These are phyloP conservation scores for Drosophila simulans DNA, from an alignment of 1,140 invertebrate species.

Conservation along the genomic window DNA sequence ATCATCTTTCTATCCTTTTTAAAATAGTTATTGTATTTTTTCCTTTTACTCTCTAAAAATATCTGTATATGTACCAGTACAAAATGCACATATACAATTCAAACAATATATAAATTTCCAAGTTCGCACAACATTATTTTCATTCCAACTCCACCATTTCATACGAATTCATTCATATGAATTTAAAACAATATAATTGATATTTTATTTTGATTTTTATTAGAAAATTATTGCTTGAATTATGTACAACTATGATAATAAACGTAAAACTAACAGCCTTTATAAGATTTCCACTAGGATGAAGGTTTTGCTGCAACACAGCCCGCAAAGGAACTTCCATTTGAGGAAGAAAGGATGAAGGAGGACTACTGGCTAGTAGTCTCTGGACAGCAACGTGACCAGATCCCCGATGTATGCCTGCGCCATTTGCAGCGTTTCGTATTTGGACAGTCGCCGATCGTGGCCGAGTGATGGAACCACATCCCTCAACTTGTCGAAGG, in stretches of 20 bases:
- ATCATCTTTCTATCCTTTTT: too few species aligned
- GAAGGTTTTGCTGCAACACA: slow-evolving; percentile 55
- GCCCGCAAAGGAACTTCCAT: slow-evolving; percentile 1
- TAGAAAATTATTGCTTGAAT: slow-evolving; percentile 3
- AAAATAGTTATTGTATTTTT: too few species aligned
- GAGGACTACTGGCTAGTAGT: slow-evolving; percentile 39
- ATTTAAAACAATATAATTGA: too few species aligned
- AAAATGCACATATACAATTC: too few species aligned
- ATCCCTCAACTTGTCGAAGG: slow-evolving; percentile 91
- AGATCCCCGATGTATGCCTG: slow-evolving; percentile 93
- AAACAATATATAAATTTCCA: too few species aligned
- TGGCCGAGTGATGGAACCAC: slow-evolving; percentile 90
- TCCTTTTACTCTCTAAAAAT: too few species aligned
- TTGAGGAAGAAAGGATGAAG: neutral
- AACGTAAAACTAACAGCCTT: slow-evolving; percentile 68
- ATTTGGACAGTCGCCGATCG: slow-evolving; percentile 93
- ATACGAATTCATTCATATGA: neutral
- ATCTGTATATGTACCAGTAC: too few species aligned
- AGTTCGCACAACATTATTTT: neutral
- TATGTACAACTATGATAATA: slow-evolving; percentile 38
- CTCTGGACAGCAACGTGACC: slow-evolving; percentile 86
- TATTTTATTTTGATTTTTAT: slow-evolving; percentile 11
- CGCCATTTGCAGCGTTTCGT: slow-evolving; percentile 95
- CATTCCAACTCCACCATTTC: too few species aligned
- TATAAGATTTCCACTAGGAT: slow-evolving; percentile 71